phyloP scores from a whole-genome alignment of 2,113 vertebrate species.

The Jaculus jaculus region DNA sequence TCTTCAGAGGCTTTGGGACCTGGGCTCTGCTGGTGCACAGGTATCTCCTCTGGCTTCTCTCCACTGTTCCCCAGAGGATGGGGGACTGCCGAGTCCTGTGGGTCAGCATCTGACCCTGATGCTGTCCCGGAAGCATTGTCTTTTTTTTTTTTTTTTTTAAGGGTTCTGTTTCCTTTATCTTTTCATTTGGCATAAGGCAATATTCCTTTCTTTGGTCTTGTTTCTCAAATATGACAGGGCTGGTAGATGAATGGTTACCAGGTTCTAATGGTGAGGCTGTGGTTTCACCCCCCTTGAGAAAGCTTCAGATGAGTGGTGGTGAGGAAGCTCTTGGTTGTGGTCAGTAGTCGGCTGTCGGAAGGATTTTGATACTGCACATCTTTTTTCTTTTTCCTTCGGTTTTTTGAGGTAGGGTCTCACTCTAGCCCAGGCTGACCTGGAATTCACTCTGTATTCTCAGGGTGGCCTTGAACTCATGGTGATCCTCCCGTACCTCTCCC shows the following conservation, averaged over 20 bases:
- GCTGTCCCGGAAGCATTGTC: no score
- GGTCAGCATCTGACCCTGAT: neutral
- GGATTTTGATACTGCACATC: neutral
- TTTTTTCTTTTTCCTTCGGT: no score
- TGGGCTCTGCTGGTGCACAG: no score
- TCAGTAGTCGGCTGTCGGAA: neutral
- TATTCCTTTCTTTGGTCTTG: neutral
- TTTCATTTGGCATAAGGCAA: neutral
- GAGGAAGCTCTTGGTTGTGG: neutral
- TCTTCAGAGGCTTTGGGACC: neutral
- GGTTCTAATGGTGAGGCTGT: neutral
- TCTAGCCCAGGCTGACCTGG: no score
- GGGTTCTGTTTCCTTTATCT: neutral
- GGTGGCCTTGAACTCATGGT: no score
- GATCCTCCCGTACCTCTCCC: no score
- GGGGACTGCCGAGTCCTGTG: neutral
- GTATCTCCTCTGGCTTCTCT: neutral
- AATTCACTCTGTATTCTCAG: no score
- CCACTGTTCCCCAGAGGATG: neutral
- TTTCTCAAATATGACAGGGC: neutral
- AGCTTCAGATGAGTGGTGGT: neutral
- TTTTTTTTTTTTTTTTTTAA: no score
- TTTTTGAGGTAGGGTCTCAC: no score
- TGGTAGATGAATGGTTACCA: neutral
- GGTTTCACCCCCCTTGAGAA: neutral